Conservation (phyloP, 2,888 invertebrate species). For the Pachliopta kotzebuea region DNA sequence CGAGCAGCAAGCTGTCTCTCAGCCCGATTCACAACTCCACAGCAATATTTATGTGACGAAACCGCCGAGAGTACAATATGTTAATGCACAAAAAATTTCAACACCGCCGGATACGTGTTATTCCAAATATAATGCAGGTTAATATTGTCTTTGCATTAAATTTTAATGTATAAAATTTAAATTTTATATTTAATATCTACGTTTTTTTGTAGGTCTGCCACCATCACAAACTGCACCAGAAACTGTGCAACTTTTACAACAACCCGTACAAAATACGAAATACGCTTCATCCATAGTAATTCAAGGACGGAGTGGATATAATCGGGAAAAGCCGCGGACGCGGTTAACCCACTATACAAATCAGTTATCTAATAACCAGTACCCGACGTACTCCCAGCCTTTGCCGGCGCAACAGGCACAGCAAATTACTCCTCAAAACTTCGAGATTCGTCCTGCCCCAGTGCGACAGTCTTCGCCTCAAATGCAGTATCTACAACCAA, state of each 20-base stretch:
- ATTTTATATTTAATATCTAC: background rate
- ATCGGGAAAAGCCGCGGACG: slow-evolving; percentile 60
- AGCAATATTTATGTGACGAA: slow-evolving; percentile 51
- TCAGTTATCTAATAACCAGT: slow-evolving; percentile 47
- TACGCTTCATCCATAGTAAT: slow-evolving; percentile 61
- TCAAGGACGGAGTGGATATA: slow-evolving; percentile 59
- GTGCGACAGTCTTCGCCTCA: slow-evolving; percentile 46
- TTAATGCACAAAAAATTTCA: slow-evolving; percentile 55
- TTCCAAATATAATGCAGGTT: slow-evolving; percentile 63
- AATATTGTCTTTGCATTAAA: slow-evolving; percentile 29
- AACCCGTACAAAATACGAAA: slow-evolving; percentile 63
- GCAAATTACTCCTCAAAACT: slow-evolving; percentile 33
- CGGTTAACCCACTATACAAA: slow-evolving; percentile 53
- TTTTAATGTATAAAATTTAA: slow-evolving; percentile 16
- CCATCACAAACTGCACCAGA: slow-evolving; percentile 76
- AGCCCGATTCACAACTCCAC: slow-evolving; percentile 48
- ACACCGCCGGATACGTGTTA: slow-evolving; percentile 56
- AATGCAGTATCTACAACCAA: slow-evolving; percentile 63
- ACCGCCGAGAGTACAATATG: slow-evolving; percentile 53
- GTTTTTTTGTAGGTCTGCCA: slow-evolving; percentile 47
- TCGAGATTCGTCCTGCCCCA: slow-evolving; percentile 32
- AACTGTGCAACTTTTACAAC: slow-evolving; percentile 72
- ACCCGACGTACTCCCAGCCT: slow-evolving; percentile 50
- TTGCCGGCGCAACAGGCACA: slow-evolving; percentile 37
- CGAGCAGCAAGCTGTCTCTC: slow-evolving; percentile 45